These are phyloP conservation scores for Ormyrus pomaceus DNA, from an alignment of 2,888 invertebrate genomes.

Conservation along the genomic window DNA sequence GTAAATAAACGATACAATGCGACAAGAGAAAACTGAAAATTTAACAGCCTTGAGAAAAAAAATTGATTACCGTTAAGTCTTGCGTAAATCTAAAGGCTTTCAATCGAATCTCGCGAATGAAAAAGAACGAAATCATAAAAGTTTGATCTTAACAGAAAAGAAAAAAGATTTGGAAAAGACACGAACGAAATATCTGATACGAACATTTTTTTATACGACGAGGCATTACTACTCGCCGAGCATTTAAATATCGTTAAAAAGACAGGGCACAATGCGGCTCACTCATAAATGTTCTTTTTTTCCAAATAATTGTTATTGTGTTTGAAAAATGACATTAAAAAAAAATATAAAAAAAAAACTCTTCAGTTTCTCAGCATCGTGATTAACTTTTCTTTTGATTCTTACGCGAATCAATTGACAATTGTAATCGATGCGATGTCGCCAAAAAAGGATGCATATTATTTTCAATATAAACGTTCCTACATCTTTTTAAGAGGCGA, in stretches of 20 bases:
- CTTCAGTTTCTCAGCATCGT: slow-evolving; percentile 1
- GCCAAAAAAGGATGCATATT: slow-evolving; percentile 65
- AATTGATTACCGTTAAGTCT: not conserved
- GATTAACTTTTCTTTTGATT: slow-evolving; percentile 18
- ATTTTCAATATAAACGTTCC: slow-evolving; percentile 73
- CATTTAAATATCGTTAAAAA: slow-evolving; percentile 1
- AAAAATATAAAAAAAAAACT: not conserved
- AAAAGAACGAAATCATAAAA: not conserved
- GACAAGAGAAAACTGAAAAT: not conserved
- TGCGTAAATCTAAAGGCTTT: slow-evolving; percentile 24
- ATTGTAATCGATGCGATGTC: slow-evolving; percentile 56
- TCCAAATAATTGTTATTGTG: slow-evolving; percentile 4
- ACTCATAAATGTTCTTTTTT: slow-evolving; percentile 19
- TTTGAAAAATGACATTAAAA: slow-evolving; percentile 5
- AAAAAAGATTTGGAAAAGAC: not conserved
- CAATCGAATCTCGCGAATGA: slow-evolving; percentile 38
- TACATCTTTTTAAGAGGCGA: slow-evolving; percentile 62
- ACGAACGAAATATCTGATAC: not conserved
- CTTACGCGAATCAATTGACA: slow-evolving; percentile 44
- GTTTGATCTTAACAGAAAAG: not conserved
- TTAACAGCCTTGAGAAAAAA: no score
- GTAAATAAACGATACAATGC: slow-evolving; percentile 32
- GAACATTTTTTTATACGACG: slow-evolving; percentile 21
- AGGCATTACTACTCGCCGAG: slow-evolving; percentile 4
- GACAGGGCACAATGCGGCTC: not conserved